A percentile compares a stretch with the other conserved stretches of the same genome.
Evolutionary conservation across 2,797 vertebrate genomes (phyloP).

Genomic region (Neoniphon sammara): DNA sequence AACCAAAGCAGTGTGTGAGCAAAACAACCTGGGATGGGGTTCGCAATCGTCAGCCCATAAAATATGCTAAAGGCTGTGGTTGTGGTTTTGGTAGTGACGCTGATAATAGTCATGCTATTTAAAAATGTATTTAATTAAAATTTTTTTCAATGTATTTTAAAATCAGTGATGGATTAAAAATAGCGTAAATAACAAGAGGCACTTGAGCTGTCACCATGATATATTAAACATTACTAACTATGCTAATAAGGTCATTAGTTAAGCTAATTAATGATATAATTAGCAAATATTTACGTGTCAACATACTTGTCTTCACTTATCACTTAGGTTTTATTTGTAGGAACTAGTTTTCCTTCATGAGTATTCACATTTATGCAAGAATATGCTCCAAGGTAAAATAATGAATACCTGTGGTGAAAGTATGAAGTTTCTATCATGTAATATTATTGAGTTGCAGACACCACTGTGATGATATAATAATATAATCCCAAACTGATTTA

Average conservation of each 20-base stretch:
- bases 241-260: constrained; percentile 1
- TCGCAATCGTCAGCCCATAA: constrained; percentile 25
- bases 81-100: constrained; percentile 11
- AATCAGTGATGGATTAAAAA: background rate
- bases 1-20: constrained; percentile 45
- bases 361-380: constrained; percentile 4
- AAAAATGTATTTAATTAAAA: constrained; percentile 1
- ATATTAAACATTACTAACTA: constrained; percentile 5
- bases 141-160: constrained; percentile 20
- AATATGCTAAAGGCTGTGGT: constrained; percentile 15
- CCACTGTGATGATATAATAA: too few species aligned
- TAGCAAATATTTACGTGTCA: constrained; percentile 1
- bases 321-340: too few species aligned
- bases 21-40: constrained; percentile 50
- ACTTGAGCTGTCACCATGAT: background rate
- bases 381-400: background rate
- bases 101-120: background rate
- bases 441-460: constrained; percentile 1
- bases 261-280: constrained; percentile 14
- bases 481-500: too few species aligned
- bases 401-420: background rate
- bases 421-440: background rate
- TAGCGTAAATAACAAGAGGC: background rate
- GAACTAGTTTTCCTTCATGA: background rate
- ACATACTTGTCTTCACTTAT: too few species aligned